phyloP scores from a whole-genome alignment of 2,797 vertebrate genomes.

The Caiman crocodilus region DNA sequence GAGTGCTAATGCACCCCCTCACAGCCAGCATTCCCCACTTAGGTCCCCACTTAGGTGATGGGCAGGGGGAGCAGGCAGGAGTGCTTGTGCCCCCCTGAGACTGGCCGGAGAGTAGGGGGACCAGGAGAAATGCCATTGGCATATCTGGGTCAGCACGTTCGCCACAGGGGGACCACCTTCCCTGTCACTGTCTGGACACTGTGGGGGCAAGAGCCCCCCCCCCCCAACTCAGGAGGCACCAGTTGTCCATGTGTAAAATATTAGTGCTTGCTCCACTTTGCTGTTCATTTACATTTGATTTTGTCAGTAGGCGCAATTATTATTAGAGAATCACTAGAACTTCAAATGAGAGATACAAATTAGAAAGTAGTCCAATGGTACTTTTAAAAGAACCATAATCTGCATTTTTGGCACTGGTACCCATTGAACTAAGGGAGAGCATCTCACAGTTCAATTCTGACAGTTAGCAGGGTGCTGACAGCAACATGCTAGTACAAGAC shows the following conservation, averaged over 20 bases:
- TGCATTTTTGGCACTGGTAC: slow-evolving; percentile 58
- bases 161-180: too few relatives aligned
- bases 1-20: too few relatives aligned
- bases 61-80: too few relatives aligned
- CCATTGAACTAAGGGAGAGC: slow-evolving; percentile 18
- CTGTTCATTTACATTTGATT: slow-evolving; percentile 22
- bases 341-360: slow-evolving; percentile 50
- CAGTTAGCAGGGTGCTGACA: slow-evolving; percentile 78
- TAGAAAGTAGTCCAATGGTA: slow-evolving; percentile 55
- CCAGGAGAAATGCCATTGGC: too few relatives aligned
- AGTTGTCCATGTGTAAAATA: not conserved
- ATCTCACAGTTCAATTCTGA: slow-evolving; percentile 68
- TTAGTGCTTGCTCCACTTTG: slow-evolving; percentile 22
- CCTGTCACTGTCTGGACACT: too few relatives aligned
- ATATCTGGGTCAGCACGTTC: too few relatives aligned
- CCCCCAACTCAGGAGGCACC: too few relatives aligned
- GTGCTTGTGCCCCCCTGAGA: too few relatives aligned
- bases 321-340: slow-evolving; percentile 56
- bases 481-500: slow-evolving; percentile 79
- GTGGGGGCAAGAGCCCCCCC: too few relatives aligned
- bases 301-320: slow-evolving; percentile 27
- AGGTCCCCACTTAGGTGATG: too few relatives aligned
- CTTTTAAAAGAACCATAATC: slow-evolving; percentile 69
- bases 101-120: too few relatives aligned
- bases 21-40: too few relatives aligned